Conservation (phyloP, 2,888 invertebrate species). For the Drosophila anomelani region DNA sequence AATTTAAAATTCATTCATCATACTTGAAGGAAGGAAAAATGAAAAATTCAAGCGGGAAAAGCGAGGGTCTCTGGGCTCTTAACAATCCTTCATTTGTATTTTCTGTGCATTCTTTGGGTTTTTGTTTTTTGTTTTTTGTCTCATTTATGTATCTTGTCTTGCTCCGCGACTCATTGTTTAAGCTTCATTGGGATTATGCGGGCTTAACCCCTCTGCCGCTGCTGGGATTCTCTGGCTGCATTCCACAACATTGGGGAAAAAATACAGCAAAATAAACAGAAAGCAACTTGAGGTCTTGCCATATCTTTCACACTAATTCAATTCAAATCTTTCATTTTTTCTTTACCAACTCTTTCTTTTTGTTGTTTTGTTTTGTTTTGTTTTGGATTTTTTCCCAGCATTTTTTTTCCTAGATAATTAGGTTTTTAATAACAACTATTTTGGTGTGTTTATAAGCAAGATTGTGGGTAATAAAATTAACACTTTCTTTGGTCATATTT, state of each 20-base stretch:
- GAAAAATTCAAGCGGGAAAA: conserved; percentile 9
- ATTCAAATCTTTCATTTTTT: conserved; percentile 43
- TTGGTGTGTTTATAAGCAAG: background rate
- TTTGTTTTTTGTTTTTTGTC: conserved; percentile 14
- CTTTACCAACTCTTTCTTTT: conserved; percentile 18
- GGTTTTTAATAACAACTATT: conserved; percentile 4
- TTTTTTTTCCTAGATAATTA: conserved; percentile 10
- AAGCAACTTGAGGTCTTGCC: conserved; percentile 66
- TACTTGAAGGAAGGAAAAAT: conserved; percentile 55
- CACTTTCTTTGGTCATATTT: conserved; percentile 2
- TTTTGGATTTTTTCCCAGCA: conserved; percentile 2
- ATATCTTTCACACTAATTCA: conserved; percentile 65
- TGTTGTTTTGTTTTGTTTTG: background rate
- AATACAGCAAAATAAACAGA: conserved; percentile 16
- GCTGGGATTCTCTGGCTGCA: conserved; percentile 7
- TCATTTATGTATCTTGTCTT: conserved; percentile 35
- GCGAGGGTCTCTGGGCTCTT: conserved; percentile 1
- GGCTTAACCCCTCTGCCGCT: conserved; percentile 34
- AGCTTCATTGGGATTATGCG: conserved; percentile 67
- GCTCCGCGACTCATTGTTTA: conserved; percentile 44
- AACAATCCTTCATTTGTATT: conserved; percentile 74
- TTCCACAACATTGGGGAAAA: conserved; percentile 6
- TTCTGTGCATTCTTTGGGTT: conserved; percentile 49
- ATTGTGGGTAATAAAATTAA: background rate
- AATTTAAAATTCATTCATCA: conserved; percentile 79